A percentile compares a stretch with the other conserved stretches of the same genome.
These are phyloP conservation scores for Phymastichus coffea DNA, from an alignment of 1,140 invertebrate genomes.

Conservation along the genomic window DNA sequence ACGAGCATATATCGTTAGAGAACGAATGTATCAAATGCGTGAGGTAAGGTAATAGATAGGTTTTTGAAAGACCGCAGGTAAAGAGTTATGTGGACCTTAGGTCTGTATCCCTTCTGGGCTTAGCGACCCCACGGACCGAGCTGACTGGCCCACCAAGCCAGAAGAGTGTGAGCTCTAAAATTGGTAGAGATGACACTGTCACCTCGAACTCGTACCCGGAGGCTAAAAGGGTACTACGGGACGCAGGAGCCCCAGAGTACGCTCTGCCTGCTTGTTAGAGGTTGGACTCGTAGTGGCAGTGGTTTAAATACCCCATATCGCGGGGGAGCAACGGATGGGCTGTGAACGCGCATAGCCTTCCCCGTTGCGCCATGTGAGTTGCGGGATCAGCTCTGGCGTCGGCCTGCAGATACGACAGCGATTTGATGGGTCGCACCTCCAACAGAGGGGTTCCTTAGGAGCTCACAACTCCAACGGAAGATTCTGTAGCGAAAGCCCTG, in stretches of 20 bases:
- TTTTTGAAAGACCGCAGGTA: background rate
- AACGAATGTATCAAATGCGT: background rate
- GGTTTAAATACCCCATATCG: no score
- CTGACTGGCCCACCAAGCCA: background rate
- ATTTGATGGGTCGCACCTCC: no score
- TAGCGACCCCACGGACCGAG: background rate
- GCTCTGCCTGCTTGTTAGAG: no score
- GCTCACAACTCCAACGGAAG: no score
- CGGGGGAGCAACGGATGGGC: no score
- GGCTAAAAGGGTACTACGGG: no score
- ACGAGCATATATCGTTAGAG: background rate
- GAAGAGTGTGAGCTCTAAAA: no score
- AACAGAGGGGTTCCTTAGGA: no score
- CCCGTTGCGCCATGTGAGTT: background rate
- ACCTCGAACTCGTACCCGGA: background rate
- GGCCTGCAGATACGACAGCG: background rate
- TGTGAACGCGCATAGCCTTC: no score
- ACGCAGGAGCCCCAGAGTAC: no score
- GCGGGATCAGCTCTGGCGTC: background rate
- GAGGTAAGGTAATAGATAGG: background rate
- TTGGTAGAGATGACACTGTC: no score
- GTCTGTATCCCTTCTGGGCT: background rate
- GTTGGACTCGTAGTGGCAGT: no score
- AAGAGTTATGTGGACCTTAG: background rate
- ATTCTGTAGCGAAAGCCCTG: background rate